Conservation (phyloP, 2,888 invertebrate species). For the Nezara viridula region DNA sequence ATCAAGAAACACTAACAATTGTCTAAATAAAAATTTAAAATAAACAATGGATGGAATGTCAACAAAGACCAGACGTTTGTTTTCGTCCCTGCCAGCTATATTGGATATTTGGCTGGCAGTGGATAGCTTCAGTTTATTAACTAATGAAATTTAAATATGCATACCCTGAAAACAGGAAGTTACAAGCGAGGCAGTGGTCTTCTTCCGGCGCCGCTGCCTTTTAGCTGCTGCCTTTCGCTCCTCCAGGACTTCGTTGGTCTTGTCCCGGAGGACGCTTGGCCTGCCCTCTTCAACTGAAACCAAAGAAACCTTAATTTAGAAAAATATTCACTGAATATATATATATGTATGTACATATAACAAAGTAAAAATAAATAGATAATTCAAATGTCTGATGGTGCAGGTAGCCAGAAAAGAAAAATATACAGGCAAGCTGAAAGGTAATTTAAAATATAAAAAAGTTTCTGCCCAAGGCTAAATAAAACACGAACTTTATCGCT, state of each 20-base stretch:
- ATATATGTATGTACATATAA: too few relatives aligned
- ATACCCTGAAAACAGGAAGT: constrained; percentile 92
- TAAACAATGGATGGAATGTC: not conserved
- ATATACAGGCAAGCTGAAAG: too few relatives aligned
- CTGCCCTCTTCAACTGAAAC: constrained; percentile 69
- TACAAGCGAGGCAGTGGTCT: constrained; percentile 89
- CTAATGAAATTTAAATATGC: not conserved
- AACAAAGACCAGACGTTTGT: constrained; percentile 17
- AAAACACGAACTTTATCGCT: too few relatives aligned
- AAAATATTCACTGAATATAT: not conserved
- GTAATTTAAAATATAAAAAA: too few relatives aligned
- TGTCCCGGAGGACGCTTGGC: constrained; percentile 67
- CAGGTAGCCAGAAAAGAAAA: too few relatives aligned
- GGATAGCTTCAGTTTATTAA: not conserved
- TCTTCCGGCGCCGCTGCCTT: constrained; percentile 89
- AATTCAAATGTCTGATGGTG: too few relatives aligned
- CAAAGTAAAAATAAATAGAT: too few relatives aligned
- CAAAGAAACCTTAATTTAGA: constrained; percentile 50
- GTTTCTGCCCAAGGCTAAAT: too few relatives aligned
- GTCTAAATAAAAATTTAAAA: not conserved
- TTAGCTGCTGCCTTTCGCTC: constrained; percentile 86
- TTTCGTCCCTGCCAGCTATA: not conserved
- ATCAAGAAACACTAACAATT: not conserved
- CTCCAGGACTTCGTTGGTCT: constrained; percentile 68
- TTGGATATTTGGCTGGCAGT: not conserved